phyloP scores from a whole-genome alignment of 1,140 invertebrate species.

The Harlomillsia oculata region DNA sequence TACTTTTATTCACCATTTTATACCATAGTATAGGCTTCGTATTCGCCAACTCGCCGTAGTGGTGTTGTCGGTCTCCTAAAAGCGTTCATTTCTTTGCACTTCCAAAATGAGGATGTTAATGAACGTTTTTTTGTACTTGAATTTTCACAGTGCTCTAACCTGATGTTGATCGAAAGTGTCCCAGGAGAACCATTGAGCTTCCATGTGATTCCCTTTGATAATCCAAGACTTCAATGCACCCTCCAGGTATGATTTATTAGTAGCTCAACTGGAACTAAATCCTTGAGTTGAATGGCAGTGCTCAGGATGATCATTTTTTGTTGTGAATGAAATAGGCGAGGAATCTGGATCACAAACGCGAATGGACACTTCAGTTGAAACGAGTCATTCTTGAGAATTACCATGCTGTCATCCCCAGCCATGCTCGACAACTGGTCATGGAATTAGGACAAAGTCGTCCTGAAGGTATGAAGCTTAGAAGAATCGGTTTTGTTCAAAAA shows the following conservation, averaged over 20 bases:
- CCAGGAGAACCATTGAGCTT: constrained; percentile 86
- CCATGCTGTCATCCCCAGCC: constrained; percentile 82
- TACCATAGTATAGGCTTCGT: too few species aligned
- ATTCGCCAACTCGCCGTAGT: too few species aligned
- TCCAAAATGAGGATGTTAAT: constrained; percentile 13
- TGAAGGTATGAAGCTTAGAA: too few species aligned
- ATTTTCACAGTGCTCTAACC: constrained; percentile 74
- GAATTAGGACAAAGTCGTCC: constrained; percentile 61
- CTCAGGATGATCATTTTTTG: background rate
- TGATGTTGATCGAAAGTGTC: constrained; percentile 94
- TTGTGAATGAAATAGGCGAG: constrained; percentile 48
- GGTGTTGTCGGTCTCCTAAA: too few species aligned
- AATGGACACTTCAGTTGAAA: constrained; percentile 85
- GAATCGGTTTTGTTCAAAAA: too few species aligned
- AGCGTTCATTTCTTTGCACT: too few species aligned
- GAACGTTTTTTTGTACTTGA: constrained; percentile 26
- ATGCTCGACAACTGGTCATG: constrained; percentile 66
- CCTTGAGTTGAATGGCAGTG: background rate
- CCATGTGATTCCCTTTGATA: constrained; percentile 91
- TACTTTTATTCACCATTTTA: too few species aligned
- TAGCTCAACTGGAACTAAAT: background rate
- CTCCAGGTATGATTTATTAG: constrained; percentile 55
- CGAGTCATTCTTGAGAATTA: constrained; percentile 90
- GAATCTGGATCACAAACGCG: constrained; percentile 80
- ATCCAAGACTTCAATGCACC: constrained; percentile 78